These are phyloP conservation scores for Xylophagus ater DNA, from an alignment of 2,888 invertebrate species.

Conservation along the genomic window DNA sequence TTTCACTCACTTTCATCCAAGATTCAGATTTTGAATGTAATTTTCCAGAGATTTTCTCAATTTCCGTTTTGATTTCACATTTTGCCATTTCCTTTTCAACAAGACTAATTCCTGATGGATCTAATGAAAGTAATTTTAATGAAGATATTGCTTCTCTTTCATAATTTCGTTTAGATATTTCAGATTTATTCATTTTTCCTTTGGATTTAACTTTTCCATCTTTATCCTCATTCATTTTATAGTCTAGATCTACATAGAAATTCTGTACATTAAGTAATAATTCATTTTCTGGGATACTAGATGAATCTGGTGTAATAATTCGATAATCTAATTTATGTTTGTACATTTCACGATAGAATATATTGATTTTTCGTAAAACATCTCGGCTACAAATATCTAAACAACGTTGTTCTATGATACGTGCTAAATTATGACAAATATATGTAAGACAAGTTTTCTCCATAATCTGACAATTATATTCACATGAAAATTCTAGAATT, in stretches of 20 bases:
- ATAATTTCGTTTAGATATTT: conserved; percentile 29
- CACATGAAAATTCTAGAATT: conserved; percentile 60
- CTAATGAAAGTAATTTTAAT: conserved; percentile 27
- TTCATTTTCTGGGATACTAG: conserved; percentile 50
- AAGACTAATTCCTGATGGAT: conserved; percentile 11
- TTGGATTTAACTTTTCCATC: conserved; percentile 13
- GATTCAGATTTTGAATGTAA: conserved; percentile 25
- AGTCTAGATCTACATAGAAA: conserved; percentile 43
- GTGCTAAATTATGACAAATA: conserved; percentile 61
- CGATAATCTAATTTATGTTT: conserved; percentile 46
- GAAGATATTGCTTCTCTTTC: conserved; percentile 34
- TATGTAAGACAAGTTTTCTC: conserved; percentile 65
- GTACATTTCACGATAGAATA: conserved; percentile 53
- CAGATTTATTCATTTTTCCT: conserved; percentile 21
- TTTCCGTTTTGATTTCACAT: conserved; percentile 16
- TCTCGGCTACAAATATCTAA: conserved; percentile 52
- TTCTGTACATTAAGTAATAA: conserved; percentile 37
- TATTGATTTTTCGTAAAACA: conserved; percentile 52
- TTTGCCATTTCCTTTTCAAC: not conserved
- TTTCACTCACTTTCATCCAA: conserved; percentile 37
- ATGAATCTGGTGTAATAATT: conserved; percentile 56
- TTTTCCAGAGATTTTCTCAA: conserved; percentile 16
- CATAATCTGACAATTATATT: conserved; percentile 64
- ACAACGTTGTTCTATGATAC: conserved; percentile 55
- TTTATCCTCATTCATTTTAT: conserved; percentile 38